Base-by-base conservation (phyloP, 2,797 vertebrate genomes). In the Borostomias antarcticus region DNA sequence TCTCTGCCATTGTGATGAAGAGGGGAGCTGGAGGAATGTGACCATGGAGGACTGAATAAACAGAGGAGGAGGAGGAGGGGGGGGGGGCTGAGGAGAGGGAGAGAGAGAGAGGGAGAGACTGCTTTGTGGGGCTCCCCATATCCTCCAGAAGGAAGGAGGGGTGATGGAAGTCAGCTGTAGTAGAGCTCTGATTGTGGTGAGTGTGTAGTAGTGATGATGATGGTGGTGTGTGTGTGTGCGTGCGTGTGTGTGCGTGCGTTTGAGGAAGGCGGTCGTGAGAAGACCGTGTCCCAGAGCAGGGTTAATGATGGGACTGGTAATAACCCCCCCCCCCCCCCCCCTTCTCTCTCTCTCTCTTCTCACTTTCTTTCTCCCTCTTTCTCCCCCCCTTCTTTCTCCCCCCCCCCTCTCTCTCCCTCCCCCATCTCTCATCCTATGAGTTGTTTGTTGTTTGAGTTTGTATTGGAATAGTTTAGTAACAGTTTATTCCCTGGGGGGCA, bases 11-110 rank as follows among this genome's bases (percentile, higher is more conserved):
- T 76, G 86, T 76, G 86, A 89, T 90, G 86, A 87, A 81, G 80
- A 59, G 73, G 73, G 84, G 80, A 77, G 90, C 86, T 88, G 74
- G 64, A 89, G 87, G 91, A 92, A 93, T 92, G 90, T 33, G 79
- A 86, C 89, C 88, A 89, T 88, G 86, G 88, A 85, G 72, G 84
- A 70, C 82, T 86, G 86, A 78, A 87, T 88, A 91, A 92, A 92
- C 90, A 86, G 58, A 66, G 60, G 57, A 50, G 57, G 61, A 62
- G 63, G 15, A 64, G 66, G 59, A 56, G 62, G 35, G 37, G 26
- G 0, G 62, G 37, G 32, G 68, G 70, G 72, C 15, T 28, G 57
- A 29, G 23, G 66, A 29, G 69, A 65, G 74, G 76, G 74, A 64
- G 72, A 7, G n/a, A n/a, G n/a, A 56, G 28, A 72, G 54, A n/a